Conservation (phyloP, 2,797 vertebrate species). For the Acrossocheilus wenchowensis region DNA sequence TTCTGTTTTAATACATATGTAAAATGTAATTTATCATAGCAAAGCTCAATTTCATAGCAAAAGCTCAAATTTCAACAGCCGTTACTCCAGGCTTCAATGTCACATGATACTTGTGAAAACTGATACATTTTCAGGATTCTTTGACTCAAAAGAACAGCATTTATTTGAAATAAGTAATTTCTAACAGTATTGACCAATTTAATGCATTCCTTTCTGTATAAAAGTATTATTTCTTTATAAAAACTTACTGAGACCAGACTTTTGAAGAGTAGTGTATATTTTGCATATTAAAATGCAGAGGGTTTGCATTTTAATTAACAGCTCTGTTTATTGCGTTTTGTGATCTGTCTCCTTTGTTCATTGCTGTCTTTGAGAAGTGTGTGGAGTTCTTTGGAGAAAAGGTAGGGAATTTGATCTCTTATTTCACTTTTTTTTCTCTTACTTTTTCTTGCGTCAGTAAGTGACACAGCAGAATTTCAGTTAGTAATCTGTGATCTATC, state of each 20-base stretch:
- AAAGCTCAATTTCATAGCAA: not conserved
- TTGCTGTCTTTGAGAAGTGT: slow-evolving; percentile 82
- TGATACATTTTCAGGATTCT: not conserved
- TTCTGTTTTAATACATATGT: not conserved
- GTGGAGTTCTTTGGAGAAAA: slow-evolving; percentile 83
- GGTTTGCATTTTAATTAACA: slow-evolving; percentile 43
- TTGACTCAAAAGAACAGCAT: not conserved
- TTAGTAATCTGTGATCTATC: not conserved
- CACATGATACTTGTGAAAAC: not conserved
- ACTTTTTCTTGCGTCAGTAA: not conserved
- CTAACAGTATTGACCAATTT: not conserved
- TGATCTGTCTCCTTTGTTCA: slow-evolving; percentile 77
- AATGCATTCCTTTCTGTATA: not conserved
- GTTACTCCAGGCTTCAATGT: not conserved
- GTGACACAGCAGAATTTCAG: not conserved
- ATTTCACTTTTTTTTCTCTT: slow-evolving; percentile 52
- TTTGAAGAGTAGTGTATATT: slow-evolving; percentile 57
- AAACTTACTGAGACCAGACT: not conserved
- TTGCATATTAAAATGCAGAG: slow-evolving; percentile 18
- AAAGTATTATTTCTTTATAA: not conserved
- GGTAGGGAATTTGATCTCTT: slow-evolving; percentile 75
- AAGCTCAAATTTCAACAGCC: not conserved
- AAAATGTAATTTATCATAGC: not conserved
- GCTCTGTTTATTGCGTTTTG: slow-evolving; percentile 69
- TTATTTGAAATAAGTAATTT: not conserved